Evolutionary conservation across 2,797 vertebrate genomes (phyloP), one percentile per base, ranked within the genome.

Genomic region (Mormyrus proboscirostris): DNA sequence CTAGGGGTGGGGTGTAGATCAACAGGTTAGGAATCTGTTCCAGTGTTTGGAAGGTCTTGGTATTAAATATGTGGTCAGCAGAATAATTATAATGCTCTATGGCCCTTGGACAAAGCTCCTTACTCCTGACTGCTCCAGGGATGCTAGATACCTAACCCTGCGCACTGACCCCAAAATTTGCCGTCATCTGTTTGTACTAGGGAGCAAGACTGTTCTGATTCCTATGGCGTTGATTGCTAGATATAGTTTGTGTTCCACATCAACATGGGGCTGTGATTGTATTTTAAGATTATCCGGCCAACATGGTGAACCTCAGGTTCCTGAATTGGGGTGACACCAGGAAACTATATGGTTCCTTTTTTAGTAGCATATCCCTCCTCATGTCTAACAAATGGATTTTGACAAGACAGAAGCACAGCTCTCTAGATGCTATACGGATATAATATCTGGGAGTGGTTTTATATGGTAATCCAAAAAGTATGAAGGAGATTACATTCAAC

Each of bases 401-500:
- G n/a, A 29, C 82, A 84, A 83, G 8, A 51, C 19, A 29, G 49
- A 50, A 22, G 22, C 50, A 47, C 22, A 51, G 12, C n/a, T 29
- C 73, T 79, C 83, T 53, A 29, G 82, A 22, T 86, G 3, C 49
- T 51, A 29, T 86, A 53, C 1, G 9, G 3, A 53, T 14, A 86
- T 7, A 86, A 53, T 51, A 86, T 86, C 83, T 51, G 50, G 83
- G 47, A 86, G 83, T 86, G 22, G 22, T 86, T 86, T 86, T 84
- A 84, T 51, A 49, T 22, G 44, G n/a, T 49, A 49, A 50, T 84
- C 41, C 47, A 3, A 16, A 86, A 86, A 53, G 22, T 51, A 53
- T 14, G 50, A 51, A 53, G n/a, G 83, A 86, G 83, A 86, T 86
- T 53, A 86, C 47, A 86, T 86, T 86, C 8, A 86, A 86, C 50